These are phyloP conservation scores for Nemoura dubitans DNA, from an alignment of 2,888 invertebrate species.

Conservation along the genomic window DNA sequence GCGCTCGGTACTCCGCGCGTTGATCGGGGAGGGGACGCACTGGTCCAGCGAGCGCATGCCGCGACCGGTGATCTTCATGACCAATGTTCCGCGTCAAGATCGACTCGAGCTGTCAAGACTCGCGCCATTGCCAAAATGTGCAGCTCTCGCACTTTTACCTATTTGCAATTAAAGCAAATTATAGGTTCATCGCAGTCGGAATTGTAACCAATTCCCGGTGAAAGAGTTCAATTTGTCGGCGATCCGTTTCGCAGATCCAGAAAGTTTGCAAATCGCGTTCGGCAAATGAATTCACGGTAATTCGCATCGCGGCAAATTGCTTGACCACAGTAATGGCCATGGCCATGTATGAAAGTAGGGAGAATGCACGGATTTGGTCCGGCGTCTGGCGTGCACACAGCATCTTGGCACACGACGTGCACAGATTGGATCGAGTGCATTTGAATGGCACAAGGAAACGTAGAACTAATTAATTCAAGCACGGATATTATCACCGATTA, in stretches of 20 bases:
- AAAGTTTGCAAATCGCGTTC: neutral
- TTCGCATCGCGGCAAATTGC: neutral
- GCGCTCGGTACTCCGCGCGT: neutral
- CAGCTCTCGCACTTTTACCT: neutral
- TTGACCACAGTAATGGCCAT: neutral
- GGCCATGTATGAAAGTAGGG: neutral
- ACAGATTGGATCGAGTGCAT: too few relatives aligned
- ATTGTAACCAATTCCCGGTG: neutral
- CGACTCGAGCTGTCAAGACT: too few relatives aligned
- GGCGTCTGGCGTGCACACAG: too few relatives aligned
- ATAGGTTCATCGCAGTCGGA: neutral
- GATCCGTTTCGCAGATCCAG: neutral
- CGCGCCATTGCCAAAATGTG: neutral
- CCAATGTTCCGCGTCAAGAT: neutral
- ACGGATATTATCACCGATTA: neutral
- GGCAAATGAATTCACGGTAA: neutral
- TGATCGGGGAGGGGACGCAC: neutral
- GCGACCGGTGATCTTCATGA: neutral
- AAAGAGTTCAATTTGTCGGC: constrained; percentile 9
- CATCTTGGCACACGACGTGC: too few relatives aligned
- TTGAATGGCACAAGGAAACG: neutral
- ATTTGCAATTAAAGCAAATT: neutral
- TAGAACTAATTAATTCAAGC: neutral
- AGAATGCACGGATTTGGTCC: neutral
- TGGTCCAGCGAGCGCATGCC: neutral